Evolutionary conservation across 2,888 invertebrate species (phyloP).

Genomic region (Acrobeloides nanus): DNA sequence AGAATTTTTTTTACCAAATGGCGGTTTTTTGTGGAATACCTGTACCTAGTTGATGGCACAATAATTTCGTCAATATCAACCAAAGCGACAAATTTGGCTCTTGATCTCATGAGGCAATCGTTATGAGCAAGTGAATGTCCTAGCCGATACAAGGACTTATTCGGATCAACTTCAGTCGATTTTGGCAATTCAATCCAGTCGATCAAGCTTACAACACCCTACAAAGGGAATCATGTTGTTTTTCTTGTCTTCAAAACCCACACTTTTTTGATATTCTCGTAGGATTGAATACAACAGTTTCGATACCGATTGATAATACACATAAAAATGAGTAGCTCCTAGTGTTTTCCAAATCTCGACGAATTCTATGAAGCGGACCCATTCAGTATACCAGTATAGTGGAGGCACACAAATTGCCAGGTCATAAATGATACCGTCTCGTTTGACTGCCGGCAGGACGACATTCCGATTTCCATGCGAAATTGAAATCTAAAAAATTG

Average conservation of each 20-base stretch:
- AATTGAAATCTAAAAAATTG: no score
- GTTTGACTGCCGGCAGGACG: no score
- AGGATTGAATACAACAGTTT: constrained; percentile 18
- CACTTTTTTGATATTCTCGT: constrained; percentile 19
- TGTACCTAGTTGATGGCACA: no score
- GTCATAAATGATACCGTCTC: no score
- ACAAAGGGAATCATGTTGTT: no score
- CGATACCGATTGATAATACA: constrained; percentile 29
- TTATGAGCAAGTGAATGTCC: constrained; percentile 33
- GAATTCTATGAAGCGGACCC: constrained; percentile 26
- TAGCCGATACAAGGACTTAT: constrained; percentile 27
- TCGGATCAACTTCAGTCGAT: constrained; percentile 12
- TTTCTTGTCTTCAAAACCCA: no score
- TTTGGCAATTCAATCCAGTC: constrained; percentile 17
- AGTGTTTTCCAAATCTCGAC: constrained; percentile 31
- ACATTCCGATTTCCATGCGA: no score
- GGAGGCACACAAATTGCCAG: constrained; percentile 33
- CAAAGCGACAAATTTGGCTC: constrained; percentile 19
- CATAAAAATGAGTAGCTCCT: constrained; percentile 25
- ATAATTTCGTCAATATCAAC: constrained; percentile 34
- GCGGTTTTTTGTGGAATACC: no score
- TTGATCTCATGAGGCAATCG: constrained; percentile 26
- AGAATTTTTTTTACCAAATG: no score
- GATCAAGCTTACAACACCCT: constrained; percentile 16
- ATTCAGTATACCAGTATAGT: constrained; percentile 32